Evolutionary conservation across 2,888 invertebrate species (phyloP).

Genomic region (Mythimna albipuncta): DNA sequence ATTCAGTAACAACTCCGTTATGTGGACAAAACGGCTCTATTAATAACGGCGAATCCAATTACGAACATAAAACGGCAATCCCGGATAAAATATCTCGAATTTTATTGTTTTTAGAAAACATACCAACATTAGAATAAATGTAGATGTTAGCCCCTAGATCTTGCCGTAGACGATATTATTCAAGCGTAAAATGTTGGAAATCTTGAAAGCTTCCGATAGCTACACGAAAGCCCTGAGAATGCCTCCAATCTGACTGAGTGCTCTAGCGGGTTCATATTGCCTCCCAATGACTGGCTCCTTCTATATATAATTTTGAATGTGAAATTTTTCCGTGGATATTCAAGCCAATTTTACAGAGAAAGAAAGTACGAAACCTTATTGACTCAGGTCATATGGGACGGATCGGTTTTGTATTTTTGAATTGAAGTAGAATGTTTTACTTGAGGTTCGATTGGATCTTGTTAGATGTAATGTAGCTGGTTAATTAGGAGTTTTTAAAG

Average conservation of each 20-base stretch:
- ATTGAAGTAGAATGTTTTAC: conserved; percentile 36
- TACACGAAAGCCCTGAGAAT: conserved; percentile 72
- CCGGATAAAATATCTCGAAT: conserved; percentile 18
- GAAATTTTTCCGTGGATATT: conserved; percentile 64
- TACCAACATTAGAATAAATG: conserved; percentile 54
- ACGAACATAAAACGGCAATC: conserved; percentile 39
- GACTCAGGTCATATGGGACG: conserved; percentile 46
- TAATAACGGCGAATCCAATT: conserved; percentile 18
- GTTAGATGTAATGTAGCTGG: conserved; percentile 29
- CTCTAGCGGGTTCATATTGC: conserved; percentile 74
- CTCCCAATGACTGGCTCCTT: conserved; percentile 74
- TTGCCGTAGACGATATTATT: conserved; percentile 62
- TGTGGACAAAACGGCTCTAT: conserved; percentile 5
- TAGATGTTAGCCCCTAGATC: conserved; percentile 55
- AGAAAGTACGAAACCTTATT: conserved; percentile 48
- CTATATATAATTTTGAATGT: conserved; percentile 69
- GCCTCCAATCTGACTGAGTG: conserved; percentile 85
- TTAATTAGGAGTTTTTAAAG: neutral
- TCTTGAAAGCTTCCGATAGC: conserved; percentile 82
- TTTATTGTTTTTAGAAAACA: conserved; percentile 50
- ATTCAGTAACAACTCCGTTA: conserved; percentile 12
- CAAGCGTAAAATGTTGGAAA: conserved; percentile 76
- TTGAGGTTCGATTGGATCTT: conserved; percentile 24
- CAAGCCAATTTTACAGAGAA: conserved; percentile 62
- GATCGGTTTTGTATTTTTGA: conserved; percentile 41